phyloP scores from a whole-genome alignment of 2,888 invertebrate species.

The Nudaria mundana region DNA sequence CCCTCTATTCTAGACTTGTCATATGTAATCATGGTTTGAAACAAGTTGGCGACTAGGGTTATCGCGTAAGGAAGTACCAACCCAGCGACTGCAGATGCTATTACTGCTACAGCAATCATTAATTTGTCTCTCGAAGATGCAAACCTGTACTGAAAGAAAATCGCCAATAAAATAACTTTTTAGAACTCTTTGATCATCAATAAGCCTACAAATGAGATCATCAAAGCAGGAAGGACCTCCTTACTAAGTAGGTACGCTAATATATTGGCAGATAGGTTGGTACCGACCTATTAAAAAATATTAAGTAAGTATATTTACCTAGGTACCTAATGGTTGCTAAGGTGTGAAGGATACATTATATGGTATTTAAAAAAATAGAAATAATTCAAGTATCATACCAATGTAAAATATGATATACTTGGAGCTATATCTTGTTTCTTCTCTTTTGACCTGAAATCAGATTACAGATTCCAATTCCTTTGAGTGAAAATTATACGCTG shows the following conservation, averaged over 20 bases:
- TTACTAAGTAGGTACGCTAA: no score
- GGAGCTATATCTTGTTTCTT: slow-evolving; percentile 29
- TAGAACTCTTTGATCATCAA: no score
- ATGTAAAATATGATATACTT: slow-evolving; percentile 52
- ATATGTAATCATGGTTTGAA: slow-evolving; percentile 81
- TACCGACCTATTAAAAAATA: no score
- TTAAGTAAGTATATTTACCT: no score
- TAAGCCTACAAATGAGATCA: no score
- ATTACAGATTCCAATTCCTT: no score
- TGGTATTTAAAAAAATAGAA: not conserved
- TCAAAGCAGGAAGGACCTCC: no score
- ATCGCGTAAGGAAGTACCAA: slow-evolving; percentile 45
- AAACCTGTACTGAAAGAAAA: slow-evolving; percentile 82
- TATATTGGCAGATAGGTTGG: no score
- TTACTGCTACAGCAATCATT: slow-evolving; percentile 76
- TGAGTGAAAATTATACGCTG: no score
- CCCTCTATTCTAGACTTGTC: slow-evolving; percentile 40
- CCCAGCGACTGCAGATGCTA: slow-evolving; percentile 48
- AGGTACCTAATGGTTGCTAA: no score
- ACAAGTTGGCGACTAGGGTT: slow-evolving; percentile 58
- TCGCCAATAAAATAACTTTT: slow-evolving; percentile 3
- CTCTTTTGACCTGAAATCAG: slow-evolving; percentile 19
- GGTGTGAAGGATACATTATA: no score
- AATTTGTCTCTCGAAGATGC: slow-evolving; percentile 78
- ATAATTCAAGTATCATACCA: slow-evolving; percentile 36